Conservation (phyloP, 2,113 vertebrate species). For the Dermatemys mawii region DNA sequence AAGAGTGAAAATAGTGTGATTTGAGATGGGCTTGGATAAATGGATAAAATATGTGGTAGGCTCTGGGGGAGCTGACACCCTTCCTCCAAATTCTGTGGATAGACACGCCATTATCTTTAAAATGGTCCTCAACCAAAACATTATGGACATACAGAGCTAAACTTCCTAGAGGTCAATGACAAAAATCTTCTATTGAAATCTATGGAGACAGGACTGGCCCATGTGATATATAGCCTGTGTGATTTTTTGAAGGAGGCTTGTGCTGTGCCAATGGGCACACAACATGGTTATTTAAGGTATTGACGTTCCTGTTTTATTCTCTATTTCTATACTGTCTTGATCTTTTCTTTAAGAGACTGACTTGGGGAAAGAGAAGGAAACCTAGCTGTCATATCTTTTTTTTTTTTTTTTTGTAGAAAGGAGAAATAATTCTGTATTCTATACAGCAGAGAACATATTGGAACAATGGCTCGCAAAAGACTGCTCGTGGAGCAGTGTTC, state of each 20-base stretch:
- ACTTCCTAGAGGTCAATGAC: background rate
- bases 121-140: background rate
- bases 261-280: fast-evolving
- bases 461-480: background rate
- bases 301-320: background rate
- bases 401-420: no score
- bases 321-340: background rate
- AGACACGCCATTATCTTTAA: background rate
- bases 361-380: background rate
- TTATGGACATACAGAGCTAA: background rate
- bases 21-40: background rate
- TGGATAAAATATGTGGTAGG: no score
- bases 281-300: background rate
- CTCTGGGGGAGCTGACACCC: background rate
- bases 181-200: background rate
- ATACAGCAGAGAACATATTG: background rate
- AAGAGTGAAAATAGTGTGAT: background rate
- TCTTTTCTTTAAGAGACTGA: background rate
- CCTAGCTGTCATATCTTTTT: background rate
- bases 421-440: background rate
- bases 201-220: background rate
- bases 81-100: background rate
- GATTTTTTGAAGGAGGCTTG: background rate
- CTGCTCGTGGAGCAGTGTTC: background rate
- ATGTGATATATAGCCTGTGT: background rate